These are phyloP conservation scores for Cephus cinctus DNA, from an alignment of 1,140 invertebrate species.

Conservation along the genomic window DNA sequence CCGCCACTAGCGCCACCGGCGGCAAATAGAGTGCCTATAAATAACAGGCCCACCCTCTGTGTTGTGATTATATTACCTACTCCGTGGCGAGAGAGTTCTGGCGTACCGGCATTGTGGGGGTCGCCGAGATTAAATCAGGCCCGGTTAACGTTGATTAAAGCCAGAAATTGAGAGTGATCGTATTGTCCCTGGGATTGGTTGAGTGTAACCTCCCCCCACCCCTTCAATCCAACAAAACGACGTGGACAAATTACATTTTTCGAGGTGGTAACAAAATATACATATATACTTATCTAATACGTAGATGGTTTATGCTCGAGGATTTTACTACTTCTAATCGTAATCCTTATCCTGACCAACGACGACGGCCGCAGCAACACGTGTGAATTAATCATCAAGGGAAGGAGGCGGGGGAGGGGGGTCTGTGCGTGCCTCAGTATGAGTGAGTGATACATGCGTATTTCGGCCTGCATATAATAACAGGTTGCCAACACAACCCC, in stretches of 20 bases:
- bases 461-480: slow-evolving; percentile 48
- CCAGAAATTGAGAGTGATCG: slow-evolving; percentile 41
- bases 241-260: no score
- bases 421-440: slow-evolving; percentile 21
- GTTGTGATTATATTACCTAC: slow-evolving; percentile 57
- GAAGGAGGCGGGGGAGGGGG: no score
- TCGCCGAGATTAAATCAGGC: slow-evolving; percentile 53
- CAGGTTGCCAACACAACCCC: slow-evolving; percentile 45
- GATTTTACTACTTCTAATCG: no score
- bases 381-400: slow-evolving; percentile 48
- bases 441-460: slow-evolving; percentile 48
- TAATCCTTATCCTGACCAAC: no score
- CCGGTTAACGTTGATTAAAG: slow-evolving; percentile 58
- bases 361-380: slow-evolving; percentile 17
- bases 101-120: not conserved
- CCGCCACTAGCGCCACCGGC: slow-evolving; percentile 16
- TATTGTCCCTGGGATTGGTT: no score
- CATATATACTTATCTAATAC: no score
- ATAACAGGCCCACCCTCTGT: slow-evolving; percentile 52
- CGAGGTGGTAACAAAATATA: no score
- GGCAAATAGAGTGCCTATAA: slow-evolving; percentile 52
- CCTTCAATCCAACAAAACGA: no score
- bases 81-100: slow-evolving; percentile 28
- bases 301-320: no score
- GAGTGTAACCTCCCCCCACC: no score